Evolutionary conservation across 30 jellyfish, hydroid and myxozoan species (phyloP), one percentile per base, ranked within the genome.

Genomic region (Aurelia sp.): DNA sequence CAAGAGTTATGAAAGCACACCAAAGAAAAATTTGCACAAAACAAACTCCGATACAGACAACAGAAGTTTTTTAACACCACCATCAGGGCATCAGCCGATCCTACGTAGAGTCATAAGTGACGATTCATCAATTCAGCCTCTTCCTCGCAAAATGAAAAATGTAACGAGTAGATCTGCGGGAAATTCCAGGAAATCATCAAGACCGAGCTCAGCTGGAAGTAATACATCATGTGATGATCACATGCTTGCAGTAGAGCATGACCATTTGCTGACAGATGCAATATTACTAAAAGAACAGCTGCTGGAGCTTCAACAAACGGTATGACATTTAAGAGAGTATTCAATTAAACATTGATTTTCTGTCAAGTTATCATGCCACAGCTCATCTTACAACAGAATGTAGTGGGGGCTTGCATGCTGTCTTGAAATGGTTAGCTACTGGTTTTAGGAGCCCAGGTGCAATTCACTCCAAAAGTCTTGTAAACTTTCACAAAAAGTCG

Each of bases 241-340:
- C 51, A n/a, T 41, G 37, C 82, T 82, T 11, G 92, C 88, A n/a
- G 90, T 58, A 50, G 88, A 75, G 57, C 96, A 88, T 59, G 91
- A 88, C 53, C 62, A 72, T 48, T 62, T 88, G 84, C 44, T 88
- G 30, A 61, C 17, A 22, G 96, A 88, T 6, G 84, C 73, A 35
- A 62, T 66, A 50, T 62, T 73, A 4, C 22, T 85, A 74, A 78
- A 83, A n/a, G 86, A 88, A 9, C 60, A 62, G n/a, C 78, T 88
- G 55, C 68, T 73, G 13, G 89, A 88, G 58, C 77, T 88, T 5
- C 96, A 88, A 57, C 27, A 63, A 9, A 31, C 81, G 72, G 96
- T 88, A 62, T 44, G 55, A 5, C 0, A 0, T 40, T 40, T 0
- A 40, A 40, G 51, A 7, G 8, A 4, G 51, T 40, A 40, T 40